Evolutionary conservation across 2,113 vertebrate species (phyloP).

Genomic region (Chitala chitala): DNA sequence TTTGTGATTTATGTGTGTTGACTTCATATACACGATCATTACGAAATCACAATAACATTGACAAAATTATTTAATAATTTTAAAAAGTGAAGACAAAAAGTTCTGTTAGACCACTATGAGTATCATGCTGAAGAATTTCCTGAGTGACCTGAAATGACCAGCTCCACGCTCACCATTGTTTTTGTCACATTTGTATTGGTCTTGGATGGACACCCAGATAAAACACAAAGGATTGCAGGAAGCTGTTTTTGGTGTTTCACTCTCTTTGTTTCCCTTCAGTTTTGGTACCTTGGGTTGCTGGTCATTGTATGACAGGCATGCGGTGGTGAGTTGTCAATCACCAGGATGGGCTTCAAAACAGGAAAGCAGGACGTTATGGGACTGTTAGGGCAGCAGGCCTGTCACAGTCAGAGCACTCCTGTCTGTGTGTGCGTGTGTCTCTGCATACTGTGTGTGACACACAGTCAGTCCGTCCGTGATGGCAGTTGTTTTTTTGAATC

Average conservation of each 20-base stretch:
- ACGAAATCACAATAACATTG: background rate
- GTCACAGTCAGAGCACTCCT: conserved; percentile 22
- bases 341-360: conserved; percentile 18
- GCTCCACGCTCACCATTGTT: background rate
- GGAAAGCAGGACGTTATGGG: conserved; percentile 27
- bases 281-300: conserved; percentile 11
- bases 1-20: background rate
- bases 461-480: too few species aligned
- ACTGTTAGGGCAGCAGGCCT: background rate
- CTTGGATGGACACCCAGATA: conserved; percentile 26
- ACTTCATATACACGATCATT: background rate
- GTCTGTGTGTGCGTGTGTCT: too few species aligned
- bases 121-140: background rate
- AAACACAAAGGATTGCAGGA: conserved; percentile 5
- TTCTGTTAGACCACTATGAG: background rate
- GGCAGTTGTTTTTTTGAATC: too few species aligned
- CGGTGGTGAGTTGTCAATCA: conserved; percentile 17
- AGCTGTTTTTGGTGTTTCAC: background rate
- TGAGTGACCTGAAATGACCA: background rate
- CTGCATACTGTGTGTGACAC: conserved; percentile 11
- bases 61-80: background rate
- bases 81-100: background rate
- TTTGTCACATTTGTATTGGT: conserved; percentile 7
- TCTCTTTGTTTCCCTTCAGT: background rate
- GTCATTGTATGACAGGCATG: background rate